Evolutionary conservation across 2,797 vertebrate species (phyloP), one percentile per base, ranked within the genome.

Genomic region (Leuciscus waleckii): DNA sequence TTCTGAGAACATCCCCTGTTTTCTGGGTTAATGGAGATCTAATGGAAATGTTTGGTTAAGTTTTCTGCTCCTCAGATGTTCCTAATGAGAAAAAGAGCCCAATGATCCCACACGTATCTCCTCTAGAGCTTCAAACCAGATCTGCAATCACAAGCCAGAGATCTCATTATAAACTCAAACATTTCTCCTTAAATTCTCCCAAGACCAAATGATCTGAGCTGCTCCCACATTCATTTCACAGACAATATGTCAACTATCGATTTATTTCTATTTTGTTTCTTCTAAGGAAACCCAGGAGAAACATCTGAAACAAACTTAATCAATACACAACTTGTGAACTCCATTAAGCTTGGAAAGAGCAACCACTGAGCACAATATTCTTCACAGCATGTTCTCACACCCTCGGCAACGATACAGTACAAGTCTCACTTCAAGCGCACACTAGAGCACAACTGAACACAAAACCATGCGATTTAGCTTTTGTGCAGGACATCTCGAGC

Each of bases 291-390:
- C n/a, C 4, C 21, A 23, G 32, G 23, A 49, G 26, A 35, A 14
- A 79, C 17, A 56, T 7, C 49, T 16, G 37, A 32, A 65, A 54
- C 46, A 35, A 75, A 21, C 73, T 4, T 29, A 29, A 71, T 7
- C 5, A n/a, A 65, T 23, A 73, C 41, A 46, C 35, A 69, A 49
- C 39, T 21, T 35, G 51, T 56, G 21, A 74, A 74, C 70, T 16
- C 10, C 26, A 46, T 46, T 56, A 32, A 56, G 32, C 54, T 73
- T 3, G 26, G 46, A 43, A 29, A 41, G 19, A 41, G n/a, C 43
- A 69, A 37, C 67, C 11, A 10, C 29, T 70, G 46, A 70, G 65
- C 32, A 81, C 54, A 7, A 70, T 39, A 70, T 81, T 75, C 51
- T 23, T 78, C 61, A 19, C 41, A 63, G 43, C 26, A 49, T 39